Base-by-base conservation (phyloP, 2,113 vertebrate genomes). In the Percina caprodes region DNA sequence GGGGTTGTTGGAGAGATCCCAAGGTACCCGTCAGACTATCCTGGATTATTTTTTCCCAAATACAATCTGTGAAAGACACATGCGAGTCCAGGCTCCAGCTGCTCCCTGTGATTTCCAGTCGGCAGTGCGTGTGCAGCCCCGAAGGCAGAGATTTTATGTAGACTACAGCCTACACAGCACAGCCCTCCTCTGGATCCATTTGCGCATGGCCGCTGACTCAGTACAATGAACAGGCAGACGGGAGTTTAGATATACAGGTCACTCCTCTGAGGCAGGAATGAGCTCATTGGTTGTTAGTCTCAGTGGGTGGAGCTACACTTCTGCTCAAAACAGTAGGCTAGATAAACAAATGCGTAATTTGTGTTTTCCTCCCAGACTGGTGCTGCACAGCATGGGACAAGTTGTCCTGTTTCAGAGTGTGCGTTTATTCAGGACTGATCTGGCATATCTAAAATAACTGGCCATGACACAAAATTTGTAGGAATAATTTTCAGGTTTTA, bases 141-240 rank as follows among this genome's bases (percentile, higher is more conserved):
- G 60, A 85, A 55, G 49, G 63, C 74, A 49, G 42, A 46, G 82
- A n/a, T 77, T 71, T 86, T 91, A 80, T 86, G 83, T 83, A 78
- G 83, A 75, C 79, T 63, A 15, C 70, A 86, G 77, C 75, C 86
- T 83, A 72, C 86, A 80, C 76, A 60, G 76, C 74, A 61, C 81
- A 83, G 80, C 63, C 85, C 88, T 88, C 86, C 89, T 88, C 77
- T 74, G 72, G 45, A 18, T 46, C 80, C 69, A 68, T 85, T 48
- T 88, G 90, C 90, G 90, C 90, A 93, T 91, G 92, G 90, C 74
- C 75, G 91, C 88, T 89, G 91, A 88, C 82, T 93, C 83, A 75
- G 69, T 80, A 82, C 83, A 86, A 89, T 89, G 88, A 82, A 77
- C 76, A 72, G 56, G 63, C 82, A 24, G 59, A 35, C 79, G 8